Conservation (phyloP, 2,113 vertebrate species). For the Epinephelus moara region DNA sequence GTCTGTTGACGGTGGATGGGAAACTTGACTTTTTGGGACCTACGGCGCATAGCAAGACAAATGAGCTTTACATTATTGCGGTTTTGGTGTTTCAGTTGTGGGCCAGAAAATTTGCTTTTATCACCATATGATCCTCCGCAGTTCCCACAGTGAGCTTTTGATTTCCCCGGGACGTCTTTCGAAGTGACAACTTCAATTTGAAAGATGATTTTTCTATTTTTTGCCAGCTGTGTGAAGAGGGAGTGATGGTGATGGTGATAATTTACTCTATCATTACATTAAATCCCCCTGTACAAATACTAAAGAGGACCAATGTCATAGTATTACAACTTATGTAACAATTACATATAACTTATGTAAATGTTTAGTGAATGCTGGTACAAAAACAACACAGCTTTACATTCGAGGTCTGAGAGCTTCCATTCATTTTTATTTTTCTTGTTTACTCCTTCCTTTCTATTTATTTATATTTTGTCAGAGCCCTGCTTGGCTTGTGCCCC, state of each 20-base stretch:
- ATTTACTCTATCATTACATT: background rate
- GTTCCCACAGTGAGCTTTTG: conserved; percentile 24
- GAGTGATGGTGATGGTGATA: background rate
- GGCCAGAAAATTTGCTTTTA: conserved; percentile 57
- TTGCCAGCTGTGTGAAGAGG: conserved; percentile 3
- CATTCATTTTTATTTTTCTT: background rate
- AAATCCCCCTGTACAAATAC: background rate
- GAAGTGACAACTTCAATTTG: conserved; percentile 16
- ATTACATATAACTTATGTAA: background rate
- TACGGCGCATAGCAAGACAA: conserved; percentile 31
- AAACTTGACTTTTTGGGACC: conserved; percentile 27
- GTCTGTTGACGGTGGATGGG: conserved; percentile 60
- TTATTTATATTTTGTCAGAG: conserved; percentile 23
- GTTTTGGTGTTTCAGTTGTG: conserved; percentile 40
- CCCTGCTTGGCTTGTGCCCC: background rate
- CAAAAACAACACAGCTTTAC: background rate
- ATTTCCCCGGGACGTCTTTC: conserved; percentile 1
- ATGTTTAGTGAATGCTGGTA: background rate
- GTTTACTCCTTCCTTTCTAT: background rate
- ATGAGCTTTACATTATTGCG: conserved; percentile 66
- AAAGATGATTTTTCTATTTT: conserved; percentile 2
- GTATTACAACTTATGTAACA: background rate
- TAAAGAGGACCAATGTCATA: background rate
- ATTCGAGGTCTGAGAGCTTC: background rate
- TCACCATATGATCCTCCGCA: conserved; percentile 39